Evolutionary conservation across 2,113 vertebrate species (phyloP), one percentile per base, ranked within the genome.

Genomic region (Morphnarchus princeps): DNA sequence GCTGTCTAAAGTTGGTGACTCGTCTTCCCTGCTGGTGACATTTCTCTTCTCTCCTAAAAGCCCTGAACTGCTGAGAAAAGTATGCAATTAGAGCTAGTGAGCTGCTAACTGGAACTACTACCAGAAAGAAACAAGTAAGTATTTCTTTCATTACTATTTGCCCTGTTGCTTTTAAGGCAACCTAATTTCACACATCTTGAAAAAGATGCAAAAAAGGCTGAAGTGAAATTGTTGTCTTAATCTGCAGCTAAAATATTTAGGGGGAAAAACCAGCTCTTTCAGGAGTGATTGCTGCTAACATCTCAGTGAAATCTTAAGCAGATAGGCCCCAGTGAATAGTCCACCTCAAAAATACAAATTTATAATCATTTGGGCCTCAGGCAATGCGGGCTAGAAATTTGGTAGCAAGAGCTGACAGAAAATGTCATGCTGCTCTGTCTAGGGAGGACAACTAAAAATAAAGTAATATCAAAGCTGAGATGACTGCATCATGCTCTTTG

Each of bases 371-470:
- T 50, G 20, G 34, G 83, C 89, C 70, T 91, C 91, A 62, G 89
- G 91, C 77, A 95, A 91, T 4, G 7, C 2, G 1, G 74, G 67
- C 65, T 90, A 74, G 82, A 91, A 94, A 93, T 82, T 36, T 36
- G 67, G 55, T 90, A 79, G 87, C 67, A 70, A 89, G 47, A 87
- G 47, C 69, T 93, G 89, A 88, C 74, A 88, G 94, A 83, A 97
- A 86, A 94, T 24, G 59, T 94, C 71, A 66, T 70, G 76, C 78
- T 91, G 45, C 32, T 80, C 89, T 85, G 31, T 57, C 58, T 55
- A 89, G 63, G 74, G 81, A 96, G 54, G 67, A 79, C 93, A 96
- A 91, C 93, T 95, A 86, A 96, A 96, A 97, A 96, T 96, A 97
- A 94, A 96, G 66, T 50, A 70, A 74, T 82, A 94, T 77, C 90